Evolutionary conservation across 2,888 invertebrate genomes (phyloP).

Genomic region (Allophyes oxyacanthae): DNA sequence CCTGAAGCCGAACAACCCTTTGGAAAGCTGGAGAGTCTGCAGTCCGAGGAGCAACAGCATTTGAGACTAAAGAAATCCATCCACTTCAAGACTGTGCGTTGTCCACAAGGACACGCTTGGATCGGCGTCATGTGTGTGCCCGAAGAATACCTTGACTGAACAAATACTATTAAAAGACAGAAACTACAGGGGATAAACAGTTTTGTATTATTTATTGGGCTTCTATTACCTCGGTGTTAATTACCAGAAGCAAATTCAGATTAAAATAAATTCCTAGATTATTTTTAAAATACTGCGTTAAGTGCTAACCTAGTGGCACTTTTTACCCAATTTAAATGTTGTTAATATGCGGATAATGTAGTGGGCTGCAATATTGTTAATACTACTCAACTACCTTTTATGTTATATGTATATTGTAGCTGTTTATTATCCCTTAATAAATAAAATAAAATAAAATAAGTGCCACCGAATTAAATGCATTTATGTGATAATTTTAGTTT

Average conservation of each 20-base stretch:
- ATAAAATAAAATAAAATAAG: too few species aligned
- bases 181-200: neutral
- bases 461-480: too few species aligned
- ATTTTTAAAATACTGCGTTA: conserved; percentile 47
- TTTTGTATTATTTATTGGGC: too few species aligned
- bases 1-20: conserved; percentile 10
- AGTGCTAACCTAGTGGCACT: conserved; percentile 32
- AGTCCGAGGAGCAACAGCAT: neutral
- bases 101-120: conserved; percentile 29
- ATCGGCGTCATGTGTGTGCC: conserved; percentile 28
- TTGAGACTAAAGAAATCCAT: conserved; percentile 6
- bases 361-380: too few species aligned
- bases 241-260: conserved; percentile 5
- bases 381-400: too few species aligned
- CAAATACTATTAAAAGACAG: neutral
- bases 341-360: too few species aligned
- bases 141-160: neutral
- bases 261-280: too few species aligned
- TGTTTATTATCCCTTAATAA: too few species aligned
- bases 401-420: too few species aligned
- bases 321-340: too few species aligned
- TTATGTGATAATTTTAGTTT: too few species aligned
- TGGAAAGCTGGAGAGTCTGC: conserved; percentile 3
- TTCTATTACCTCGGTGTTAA: too few species aligned
- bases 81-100: neutral